Evolutionary conservation across 2,888 invertebrate genomes (phyloP).

Genomic region (Stenodema calcarata): DNA sequence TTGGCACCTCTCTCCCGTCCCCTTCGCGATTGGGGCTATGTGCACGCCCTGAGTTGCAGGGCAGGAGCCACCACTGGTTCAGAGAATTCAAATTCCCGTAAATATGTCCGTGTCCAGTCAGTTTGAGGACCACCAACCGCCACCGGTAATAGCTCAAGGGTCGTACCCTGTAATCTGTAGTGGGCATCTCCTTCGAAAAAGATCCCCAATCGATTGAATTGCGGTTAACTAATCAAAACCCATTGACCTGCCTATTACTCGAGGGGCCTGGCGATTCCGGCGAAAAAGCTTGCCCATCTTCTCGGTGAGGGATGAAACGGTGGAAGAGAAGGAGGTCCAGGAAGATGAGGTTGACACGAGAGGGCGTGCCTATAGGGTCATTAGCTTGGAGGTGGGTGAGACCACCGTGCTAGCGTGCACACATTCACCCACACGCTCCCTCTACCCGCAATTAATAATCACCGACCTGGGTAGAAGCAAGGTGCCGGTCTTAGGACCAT

Average conservation of each 20-base stretch:
- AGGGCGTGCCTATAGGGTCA: constrained; percentile 42
- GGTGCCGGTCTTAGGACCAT: constrained; percentile 37
- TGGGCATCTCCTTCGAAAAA: neutral
- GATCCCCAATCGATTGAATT: neutral
- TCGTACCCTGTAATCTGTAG: no score
- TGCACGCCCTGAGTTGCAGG: no score
- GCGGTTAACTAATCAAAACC: neutral
- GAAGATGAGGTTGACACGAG: constrained; percentile 45
- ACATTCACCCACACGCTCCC: constrained; percentile 49
- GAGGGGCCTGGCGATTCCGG: neutral
- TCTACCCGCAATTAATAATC: constrained; percentile 49
- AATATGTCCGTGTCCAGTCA: no score
- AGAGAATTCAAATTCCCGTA: no score
- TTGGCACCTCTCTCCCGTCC: no score
- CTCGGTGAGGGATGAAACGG: neutral
- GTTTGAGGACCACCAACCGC: no score
- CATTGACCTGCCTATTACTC: neutral
- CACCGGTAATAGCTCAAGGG: no score
- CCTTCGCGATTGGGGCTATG: no score
- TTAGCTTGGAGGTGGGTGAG: constrained; percentile 38
- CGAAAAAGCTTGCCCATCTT: neutral
- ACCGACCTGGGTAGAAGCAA: constrained; percentile 39
- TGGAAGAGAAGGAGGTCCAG: neutral
- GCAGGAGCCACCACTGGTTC: no score
- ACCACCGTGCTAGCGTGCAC: constrained; percentile 45